Evolutionary conservation across 2,797 vertebrate species (phyloP), one percentile per base, ranked within the genome.

Genomic region (Rhinophrynus dorsalis): DNA sequence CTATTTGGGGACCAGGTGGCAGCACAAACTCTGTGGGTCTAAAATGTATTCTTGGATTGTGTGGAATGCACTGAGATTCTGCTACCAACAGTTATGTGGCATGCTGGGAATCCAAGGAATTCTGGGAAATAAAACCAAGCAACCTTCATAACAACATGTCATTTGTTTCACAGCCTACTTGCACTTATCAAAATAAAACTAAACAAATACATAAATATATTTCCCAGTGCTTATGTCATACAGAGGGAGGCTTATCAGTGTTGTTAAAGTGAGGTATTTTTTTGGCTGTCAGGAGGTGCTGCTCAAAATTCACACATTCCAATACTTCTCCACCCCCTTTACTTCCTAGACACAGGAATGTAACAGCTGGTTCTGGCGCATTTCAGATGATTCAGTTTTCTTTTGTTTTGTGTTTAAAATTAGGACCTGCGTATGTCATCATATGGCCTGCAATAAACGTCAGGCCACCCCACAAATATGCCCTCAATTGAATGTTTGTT

Each of bases 321-420:
- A 55, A 3, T 1, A 18, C 33, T 24, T 32, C 27, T 44, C 45
- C 33, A n/a, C 61, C 61, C 44, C 32, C 55, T 58, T 12, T 8
- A 24, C 24, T 27, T 63, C 27, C 21, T 9, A 27, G n/a, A 35
- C 33, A 24, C 15, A 15, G 35, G 61, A 44, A 59, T 73, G 69
- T 29, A 59, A 52, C 69, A 73, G 69, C 54, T 73, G 61, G 52
- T 59, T 44, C 32, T 6, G 13, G 6, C 9, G 12, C 17, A 29
- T 29, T 42, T 20, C 11, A 24, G n/a, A 24, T 72, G 12, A 33
- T 56, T 64, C 33, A 57, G 35, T 71, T 50, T 70, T 38, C 59
- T 56, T 69, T 72, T 72, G 68, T 72, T 72, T 51, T 50, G 23
- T 58, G 44, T 33, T 58, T 72, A 72, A 57, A 64, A 32, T 65